A percentile compares a stretch with the other conserved stretches of the same genome.
phyloP scores from a whole-genome alignment of 2,797 vertebrate genomes.

The Serranus cabrilla region DNA sequence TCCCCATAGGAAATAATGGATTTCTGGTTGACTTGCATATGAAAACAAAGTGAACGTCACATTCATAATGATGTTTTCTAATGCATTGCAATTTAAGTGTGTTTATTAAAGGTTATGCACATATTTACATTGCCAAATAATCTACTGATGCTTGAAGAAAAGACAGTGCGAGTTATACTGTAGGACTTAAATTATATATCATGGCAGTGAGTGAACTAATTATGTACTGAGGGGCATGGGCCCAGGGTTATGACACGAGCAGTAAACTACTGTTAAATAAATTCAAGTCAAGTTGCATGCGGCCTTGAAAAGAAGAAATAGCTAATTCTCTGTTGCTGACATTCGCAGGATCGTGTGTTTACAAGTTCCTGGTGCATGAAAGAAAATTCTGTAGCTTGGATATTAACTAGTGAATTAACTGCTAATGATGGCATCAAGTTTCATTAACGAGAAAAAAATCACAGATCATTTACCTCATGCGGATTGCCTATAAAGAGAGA shows the following conservation, averaged over 20 bases:
- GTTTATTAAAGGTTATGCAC: neutral
- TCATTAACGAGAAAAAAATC: conserved; percentile 63
- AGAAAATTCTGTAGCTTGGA: conserved; percentile 68
- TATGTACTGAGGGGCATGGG: conserved; percentile 52
- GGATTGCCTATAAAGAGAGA: conserved; percentile 45
- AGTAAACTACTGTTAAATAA: conserved; percentile 61
- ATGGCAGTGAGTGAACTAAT: conserved; percentile 47
- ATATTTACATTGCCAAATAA: neutral
- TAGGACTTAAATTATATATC: conserved; percentile 24
- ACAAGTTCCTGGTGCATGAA: conserved; percentile 68
- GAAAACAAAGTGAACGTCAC: neutral
- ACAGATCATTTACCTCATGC: conserved; percentile 66
- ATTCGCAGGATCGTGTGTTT: conserved; percentile 63
- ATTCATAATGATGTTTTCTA: conserved; percentile 2
- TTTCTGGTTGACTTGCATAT: no score
- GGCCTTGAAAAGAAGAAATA: conserved; percentile 56
- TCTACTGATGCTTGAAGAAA: neutral
- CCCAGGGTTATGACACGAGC: conserved; percentile 59
- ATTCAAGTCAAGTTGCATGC: conserved; percentile 58
- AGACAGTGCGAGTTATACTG: neutral
- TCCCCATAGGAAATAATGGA: no score
- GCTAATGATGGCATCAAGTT: conserved; percentile 69
- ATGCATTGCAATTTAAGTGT: neutral
- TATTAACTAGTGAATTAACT: conserved; percentile 77
- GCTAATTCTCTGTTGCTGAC: conserved; percentile 67